A percentile compares a stretch with the other conserved stretches of the same genome.
phyloP scores from a whole-genome alignment of 2,797 vertebrate species.

The Schizopygopsis pylzovi region DNA sequence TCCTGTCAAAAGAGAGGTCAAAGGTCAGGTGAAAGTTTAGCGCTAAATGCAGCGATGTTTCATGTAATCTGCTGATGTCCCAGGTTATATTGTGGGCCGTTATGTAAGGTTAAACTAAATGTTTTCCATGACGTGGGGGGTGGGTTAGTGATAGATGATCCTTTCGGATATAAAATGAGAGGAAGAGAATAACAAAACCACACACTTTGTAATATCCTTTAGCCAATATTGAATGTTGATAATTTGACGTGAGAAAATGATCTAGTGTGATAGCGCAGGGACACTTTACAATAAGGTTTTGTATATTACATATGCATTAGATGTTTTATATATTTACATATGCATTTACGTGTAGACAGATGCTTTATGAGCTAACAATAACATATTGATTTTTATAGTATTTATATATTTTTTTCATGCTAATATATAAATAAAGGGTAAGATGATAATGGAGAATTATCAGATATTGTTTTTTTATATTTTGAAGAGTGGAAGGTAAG shows the following conservation, averaged over 20 bases:
- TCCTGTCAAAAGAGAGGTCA: constrained; percentile 23
- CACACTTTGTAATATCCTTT: not conserved
- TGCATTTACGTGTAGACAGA: not conserved
- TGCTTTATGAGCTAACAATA: constrained; percentile 2
- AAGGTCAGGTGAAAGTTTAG: constrained; percentile 39
- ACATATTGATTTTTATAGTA: not conserved
- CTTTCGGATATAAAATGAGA: constrained; percentile 7
- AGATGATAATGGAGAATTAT: not conserved
- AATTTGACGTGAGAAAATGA: not conserved
- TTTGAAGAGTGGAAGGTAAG: not conserved
- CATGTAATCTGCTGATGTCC: constrained; percentile 21
- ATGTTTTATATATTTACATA: not conserved
- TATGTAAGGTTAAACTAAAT: constrained; percentile 6
- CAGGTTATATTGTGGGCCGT: not conserved
- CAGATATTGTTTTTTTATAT: not conserved
- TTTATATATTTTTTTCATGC: not conserved
- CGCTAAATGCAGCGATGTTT: constrained; percentile 3
- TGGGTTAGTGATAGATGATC: not conserved
- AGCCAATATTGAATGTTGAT: not conserved
- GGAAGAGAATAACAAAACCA: not conserved
- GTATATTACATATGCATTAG: not conserved
- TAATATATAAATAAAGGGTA: not conserved
- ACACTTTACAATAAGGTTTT: not conserved
- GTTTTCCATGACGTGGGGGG: not conserved
- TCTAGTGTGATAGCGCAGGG: not conserved